A percentile compares a stretch with the other conserved stretches of the same genome.
Conservation (phyloP, 2,797 vertebrate genomes). For the Cercopithecus mitis region DNA sequence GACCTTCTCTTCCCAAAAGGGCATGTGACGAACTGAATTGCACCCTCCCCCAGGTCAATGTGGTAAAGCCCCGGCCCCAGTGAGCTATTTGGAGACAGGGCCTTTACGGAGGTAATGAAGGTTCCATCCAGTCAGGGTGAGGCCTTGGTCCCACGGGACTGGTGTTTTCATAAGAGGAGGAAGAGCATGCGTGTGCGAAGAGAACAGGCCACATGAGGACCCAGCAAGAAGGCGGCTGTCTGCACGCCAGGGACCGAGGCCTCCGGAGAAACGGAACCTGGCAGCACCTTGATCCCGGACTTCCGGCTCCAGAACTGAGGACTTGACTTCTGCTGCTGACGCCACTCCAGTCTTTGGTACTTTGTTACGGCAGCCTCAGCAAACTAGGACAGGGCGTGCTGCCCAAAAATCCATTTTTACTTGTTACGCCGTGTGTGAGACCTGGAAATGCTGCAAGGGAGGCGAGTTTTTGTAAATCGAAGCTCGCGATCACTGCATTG, state of each 20-base stretch:
- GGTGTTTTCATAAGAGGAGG: neutral
- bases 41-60: too few species aligned
- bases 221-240: neutral
- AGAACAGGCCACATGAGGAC: neutral
- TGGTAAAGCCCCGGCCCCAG: too few species aligned
- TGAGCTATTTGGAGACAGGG: neutral
- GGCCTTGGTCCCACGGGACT: neutral
- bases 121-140: neutral
- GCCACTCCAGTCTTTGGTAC: rapidly evolving
- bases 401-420: too few species aligned
- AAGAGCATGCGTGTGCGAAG: too few species aligned
- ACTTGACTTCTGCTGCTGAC: rapidly evolving
- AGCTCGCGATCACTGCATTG: rapidly evolving
- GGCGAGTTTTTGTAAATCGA: rapidly evolving
- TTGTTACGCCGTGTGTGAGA: rapidly evolving
- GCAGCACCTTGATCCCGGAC: neutral
- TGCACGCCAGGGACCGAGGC: neutral
- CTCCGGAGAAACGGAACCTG: neutral
- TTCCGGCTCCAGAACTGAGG: neutral
- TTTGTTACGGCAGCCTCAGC: rapidly evolving
- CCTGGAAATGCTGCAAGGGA: too few species aligned
- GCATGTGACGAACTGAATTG: rapidly evolving
- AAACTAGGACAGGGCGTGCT: rapidly evolving
- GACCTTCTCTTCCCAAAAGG: neutral
- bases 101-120: neutral